Percentiles rank a stretch among this genome's conserved stretches.
Evolutionary conservation across 2,888 invertebrate species (phyloP).

Genomic region (Macrosiphum euphorbiae): DNA sequence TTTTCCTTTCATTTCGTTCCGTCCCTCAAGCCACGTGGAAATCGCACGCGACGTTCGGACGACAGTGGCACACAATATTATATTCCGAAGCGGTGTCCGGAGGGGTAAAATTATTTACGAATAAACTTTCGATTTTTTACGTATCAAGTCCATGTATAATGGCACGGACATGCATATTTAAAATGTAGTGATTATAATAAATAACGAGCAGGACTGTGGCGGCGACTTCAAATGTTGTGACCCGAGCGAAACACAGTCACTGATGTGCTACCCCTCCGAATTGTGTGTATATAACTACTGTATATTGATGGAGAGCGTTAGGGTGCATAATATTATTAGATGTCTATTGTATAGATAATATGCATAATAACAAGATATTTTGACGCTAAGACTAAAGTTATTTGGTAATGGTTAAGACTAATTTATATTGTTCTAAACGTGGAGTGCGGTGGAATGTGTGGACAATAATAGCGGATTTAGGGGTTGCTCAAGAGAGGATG

Average conservation of each 20-base stretch:
- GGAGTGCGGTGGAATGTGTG: too few relatives aligned
- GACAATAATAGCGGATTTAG: neutral
- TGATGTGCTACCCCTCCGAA: neutral
- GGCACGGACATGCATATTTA: neutral
- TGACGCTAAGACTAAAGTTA: neutral
- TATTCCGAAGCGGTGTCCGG: neutral
- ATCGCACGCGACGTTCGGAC: neutral
- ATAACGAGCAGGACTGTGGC: neutral
- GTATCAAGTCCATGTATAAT: neutral
- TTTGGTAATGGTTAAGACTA: neutral
- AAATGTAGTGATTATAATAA: neutral
- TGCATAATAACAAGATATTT: neutral
- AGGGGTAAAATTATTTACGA: neutral
- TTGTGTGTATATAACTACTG: too few relatives aligned
- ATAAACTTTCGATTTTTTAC: neutral
- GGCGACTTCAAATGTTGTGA: neutral
- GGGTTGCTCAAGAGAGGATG: neutral
- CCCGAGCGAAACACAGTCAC: neutral
- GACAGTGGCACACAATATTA: neutral
- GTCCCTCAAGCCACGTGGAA: neutral
- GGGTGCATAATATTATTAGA: neutral
- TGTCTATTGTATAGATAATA: neutral
- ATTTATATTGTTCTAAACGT: neutral
- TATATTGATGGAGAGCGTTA: neutral
- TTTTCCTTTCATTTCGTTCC: neutral